Base-by-base conservation (phyloP, 1,140 invertebrate genomes). In the Drosophila chauvacae region DNA sequence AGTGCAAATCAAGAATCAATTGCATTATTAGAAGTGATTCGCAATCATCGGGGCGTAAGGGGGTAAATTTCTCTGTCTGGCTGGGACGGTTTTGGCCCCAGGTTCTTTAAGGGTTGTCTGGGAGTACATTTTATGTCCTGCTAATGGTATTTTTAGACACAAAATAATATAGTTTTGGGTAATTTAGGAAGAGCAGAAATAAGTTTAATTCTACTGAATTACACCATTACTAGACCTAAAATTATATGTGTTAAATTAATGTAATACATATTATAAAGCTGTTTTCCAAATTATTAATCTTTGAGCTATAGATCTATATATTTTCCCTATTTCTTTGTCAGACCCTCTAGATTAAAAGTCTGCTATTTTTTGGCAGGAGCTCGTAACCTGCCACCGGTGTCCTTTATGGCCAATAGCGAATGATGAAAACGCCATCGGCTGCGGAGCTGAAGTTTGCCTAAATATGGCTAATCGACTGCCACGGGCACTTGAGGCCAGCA, bases 1-100 rank as follows among this genome's bases (percentile, higher is more conserved):
- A 76, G 84, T 80, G 63, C 76, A 90, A 80, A 80, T 90, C 85
- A 90, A 81, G 83, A 88, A 88, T 90, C 85, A 88, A 88, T 88
- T 90, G 85, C 85, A 88, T 90, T 88, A 90, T 90, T 90, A 90
- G 77, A 90, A 76, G 69, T 55, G 39, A 72, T 80, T 63, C 28
- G 37, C 55, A 81, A 80, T 81, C 77, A 64, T 30, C 44, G 73
- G 59, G 69, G 73, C 71, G 62, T 60, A 58, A 50, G 58, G 75
- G 61, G 45, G 50, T 13, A 59, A 62, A n/a, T 48, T 48, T 69
- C 53, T 45, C 60, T 78, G 60, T 78, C 80, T 78, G 42, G n/a
- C 30, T 9, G 20, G 16, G 20, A 33, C 16, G 58, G 42, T 23
- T 35, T 44, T 60, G 13, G 16, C 20, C 20, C 39, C 14, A n/a